A percentile compares a stretch with the other conserved stretches of the same genome.
These are phyloP conservation scores for Ophion obscuratus DNA, from an alignment of 2,888 invertebrate species.

Conservation along the genomic window DNA sequence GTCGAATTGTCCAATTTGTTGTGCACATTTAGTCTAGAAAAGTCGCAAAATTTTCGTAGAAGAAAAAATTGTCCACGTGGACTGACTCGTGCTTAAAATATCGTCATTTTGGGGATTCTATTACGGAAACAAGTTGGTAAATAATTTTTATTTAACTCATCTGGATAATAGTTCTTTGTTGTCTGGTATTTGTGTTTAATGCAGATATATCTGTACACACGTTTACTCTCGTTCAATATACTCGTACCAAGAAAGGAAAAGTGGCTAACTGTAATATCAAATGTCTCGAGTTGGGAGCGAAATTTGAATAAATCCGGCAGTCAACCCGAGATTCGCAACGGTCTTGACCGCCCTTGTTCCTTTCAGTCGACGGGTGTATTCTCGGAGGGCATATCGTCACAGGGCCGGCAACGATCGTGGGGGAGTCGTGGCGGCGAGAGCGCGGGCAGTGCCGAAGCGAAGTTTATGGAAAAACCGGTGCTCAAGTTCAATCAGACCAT, in stretches of 20 bases:
- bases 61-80: too few species aligned
- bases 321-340: not conserved
- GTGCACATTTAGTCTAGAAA: too few species aligned
- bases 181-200: too few species aligned
- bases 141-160: too few species aligned
- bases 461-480: conserved; percentile 76
- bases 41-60: not conserved
- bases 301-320: not conserved
- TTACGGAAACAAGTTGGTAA: too few species aligned
- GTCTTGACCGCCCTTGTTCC: not conserved
- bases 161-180: too few species aligned
- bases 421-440: conserved; percentile 57
- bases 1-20: too few species aligned
- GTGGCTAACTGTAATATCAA: not conserved
- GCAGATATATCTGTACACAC: too few species aligned
- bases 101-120: too few species aligned
- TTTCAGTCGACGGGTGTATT: conserved; percentile 80
- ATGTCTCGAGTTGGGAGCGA: not conserved
- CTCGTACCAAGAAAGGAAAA: not conserved
- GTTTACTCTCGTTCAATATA: too few species aligned
- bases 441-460: conserved; percentile 60
- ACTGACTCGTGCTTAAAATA: too few species aligned
- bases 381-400: conserved; percentile 78
- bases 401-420: conserved; percentile 65
- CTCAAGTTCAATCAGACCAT: conserved; percentile 76